Evolutionary conservation across 2,113 vertebrate genomes (phyloP).

Genomic region (Mesitornis unicolor): DNA sequence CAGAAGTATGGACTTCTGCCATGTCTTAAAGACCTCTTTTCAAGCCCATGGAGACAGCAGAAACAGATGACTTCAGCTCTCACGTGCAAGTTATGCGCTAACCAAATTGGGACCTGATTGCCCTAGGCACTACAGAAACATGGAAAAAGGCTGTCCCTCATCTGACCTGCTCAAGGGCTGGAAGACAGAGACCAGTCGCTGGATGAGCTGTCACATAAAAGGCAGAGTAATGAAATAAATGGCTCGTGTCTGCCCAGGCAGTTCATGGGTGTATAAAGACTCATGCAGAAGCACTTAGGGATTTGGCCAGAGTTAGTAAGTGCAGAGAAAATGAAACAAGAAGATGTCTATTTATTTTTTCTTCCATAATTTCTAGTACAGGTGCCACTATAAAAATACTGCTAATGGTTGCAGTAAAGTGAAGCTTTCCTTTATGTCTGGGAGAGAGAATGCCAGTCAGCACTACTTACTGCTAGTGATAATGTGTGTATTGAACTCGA

Average conservation of each 20-base stretch:
- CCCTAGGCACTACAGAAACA: neutral
- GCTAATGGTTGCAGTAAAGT: neutral
- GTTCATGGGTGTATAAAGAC: neutral
- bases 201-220: neutral
- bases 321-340: neutral
- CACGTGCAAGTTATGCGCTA: fast-evolving
- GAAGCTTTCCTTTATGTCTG: neutral
- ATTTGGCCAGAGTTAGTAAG: neutral
- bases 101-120: neutral
- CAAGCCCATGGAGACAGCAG: neutral
- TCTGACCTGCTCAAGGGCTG: neutral
- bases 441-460: neutral
- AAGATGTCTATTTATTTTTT: too few relatives aligned
- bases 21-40: neutral
- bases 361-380: neutral
- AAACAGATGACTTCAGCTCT: neutral
- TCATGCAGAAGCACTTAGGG: neutral
- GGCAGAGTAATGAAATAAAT: neutral
- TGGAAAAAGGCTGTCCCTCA: neutral
- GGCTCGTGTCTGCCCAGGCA: neutral
- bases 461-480: neutral
- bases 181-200: neutral
- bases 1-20: neutral
- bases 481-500: neutral
- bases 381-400: neutral